A percentile compares a stretch with the other conserved stretches of the same genome.
Evolutionary conservation across 2,888 invertebrate genomes (phyloP).

Genomic region (Megamerina dolium): DNA sequence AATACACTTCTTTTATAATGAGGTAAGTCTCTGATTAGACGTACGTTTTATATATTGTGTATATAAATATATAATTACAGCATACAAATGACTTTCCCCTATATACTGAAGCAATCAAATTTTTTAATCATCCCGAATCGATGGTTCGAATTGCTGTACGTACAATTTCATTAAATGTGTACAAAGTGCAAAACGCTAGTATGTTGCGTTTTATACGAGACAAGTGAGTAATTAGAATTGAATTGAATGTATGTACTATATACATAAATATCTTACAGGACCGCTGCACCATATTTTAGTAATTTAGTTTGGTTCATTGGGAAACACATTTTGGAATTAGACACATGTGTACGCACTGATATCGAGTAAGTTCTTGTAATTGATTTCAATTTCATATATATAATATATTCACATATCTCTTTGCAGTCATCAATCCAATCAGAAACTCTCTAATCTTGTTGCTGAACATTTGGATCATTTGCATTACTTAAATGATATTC

Average conservation of each 20-base stretch:
- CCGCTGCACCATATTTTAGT: constrained; percentile 96
- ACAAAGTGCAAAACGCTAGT: constrained; percentile 85
- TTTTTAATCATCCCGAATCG: constrained; percentile 97
- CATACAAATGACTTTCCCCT: constrained; percentile 98
- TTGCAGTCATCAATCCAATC: constrained; percentile 82
- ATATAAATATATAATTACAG: too few species aligned
- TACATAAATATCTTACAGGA: constrained; percentile 51
- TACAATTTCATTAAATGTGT: constrained; percentile 95
- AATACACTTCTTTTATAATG: constrained; percentile 99
- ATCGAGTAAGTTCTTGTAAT: constrained; percentile 66
- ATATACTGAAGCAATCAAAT: constrained; percentile 98
- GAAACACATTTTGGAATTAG: constrained; percentile 92
- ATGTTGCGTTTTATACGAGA: constrained; percentile 95
- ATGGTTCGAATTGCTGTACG: constrained; percentile 99
- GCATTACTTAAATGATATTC: constrained; percentile 94
- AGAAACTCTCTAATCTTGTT: constrained; percentile 85
- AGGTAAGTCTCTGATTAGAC: constrained; percentile 55
- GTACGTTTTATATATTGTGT: too few species aligned
- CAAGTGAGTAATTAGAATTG: constrained; percentile 50
- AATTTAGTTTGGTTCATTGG: constrained; percentile 99
- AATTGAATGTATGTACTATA: neutral
- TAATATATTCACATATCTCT: constrained; percentile 4
- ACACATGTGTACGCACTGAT: constrained; percentile 89
- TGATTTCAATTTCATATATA: neutral
- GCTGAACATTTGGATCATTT: constrained; percentile 96